Conservation (phyloP, 1,140 invertebrate genomes). For the Macrostomum lignano region DNA sequence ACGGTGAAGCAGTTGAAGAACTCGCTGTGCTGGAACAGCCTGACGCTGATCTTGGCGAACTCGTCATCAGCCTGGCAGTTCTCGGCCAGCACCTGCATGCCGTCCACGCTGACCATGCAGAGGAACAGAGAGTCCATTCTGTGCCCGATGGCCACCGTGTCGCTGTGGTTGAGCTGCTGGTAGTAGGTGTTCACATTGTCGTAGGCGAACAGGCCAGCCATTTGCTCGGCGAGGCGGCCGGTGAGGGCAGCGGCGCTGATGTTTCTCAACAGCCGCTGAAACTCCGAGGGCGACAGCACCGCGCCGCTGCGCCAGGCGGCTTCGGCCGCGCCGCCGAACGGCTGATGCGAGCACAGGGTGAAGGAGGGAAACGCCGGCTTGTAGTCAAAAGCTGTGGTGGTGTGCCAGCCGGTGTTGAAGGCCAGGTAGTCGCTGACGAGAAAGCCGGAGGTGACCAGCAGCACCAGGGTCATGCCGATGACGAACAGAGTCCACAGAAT, state of each 20-base stretch:
- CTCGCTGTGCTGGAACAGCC: background rate
- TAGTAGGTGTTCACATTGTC: slow-evolving; percentile 1
- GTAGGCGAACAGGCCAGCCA: background rate
- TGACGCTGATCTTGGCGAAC: too few species aligned
- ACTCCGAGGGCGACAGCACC: background rate
- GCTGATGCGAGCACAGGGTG: slow-evolving; percentile 2
- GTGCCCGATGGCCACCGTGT: background rate
- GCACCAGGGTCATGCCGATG: background rate
- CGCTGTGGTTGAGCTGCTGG: background rate
- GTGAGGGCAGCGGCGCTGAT: background rate
- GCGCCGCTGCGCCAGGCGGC: background rate
- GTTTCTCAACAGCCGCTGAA: background rate
- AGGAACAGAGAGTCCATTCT: background rate
- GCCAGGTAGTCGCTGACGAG: background rate
- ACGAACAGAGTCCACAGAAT: slow-evolving; percentile 1
- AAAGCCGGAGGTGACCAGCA: background rate
- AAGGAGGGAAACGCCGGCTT: slow-evolving; percentile 1
- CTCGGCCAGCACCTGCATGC: background rate
- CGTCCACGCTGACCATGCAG: background rate
- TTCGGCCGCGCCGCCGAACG: background rate
- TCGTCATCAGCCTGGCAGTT: background rate
- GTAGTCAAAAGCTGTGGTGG: background rate
- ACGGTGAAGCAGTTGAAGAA: slow-evolving; percentile 1
- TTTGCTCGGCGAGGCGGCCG: background rate
- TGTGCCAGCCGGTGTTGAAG: slow-evolving; percentile 1